phyloP scores from a whole-genome alignment of 2,888 invertebrate species.

The Drosophila melanosoma region DNA sequence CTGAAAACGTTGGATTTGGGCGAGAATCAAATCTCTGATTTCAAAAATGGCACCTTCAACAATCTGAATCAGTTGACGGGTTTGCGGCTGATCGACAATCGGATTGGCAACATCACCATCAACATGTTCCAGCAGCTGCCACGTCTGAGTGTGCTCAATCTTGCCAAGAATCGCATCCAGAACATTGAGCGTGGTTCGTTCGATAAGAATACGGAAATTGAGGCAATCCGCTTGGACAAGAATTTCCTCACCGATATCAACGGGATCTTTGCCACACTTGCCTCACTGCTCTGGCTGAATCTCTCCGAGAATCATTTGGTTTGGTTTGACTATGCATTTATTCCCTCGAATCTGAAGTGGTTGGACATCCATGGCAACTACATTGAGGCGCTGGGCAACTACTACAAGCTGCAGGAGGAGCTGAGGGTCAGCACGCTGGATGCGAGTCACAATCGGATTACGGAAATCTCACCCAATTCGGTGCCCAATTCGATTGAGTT shows the following conservation, averaged over 20 bases:
- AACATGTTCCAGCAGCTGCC: constrained; percentile 95
- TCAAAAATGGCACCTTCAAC: constrained; percentile 93
- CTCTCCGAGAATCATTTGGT: constrained; percentile 95
- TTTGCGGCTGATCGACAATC: constrained; percentile 94
- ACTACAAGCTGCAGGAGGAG: constrained; percentile 93
- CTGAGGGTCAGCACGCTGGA: constrained; percentile 93
- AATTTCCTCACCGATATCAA: constrained; percentile 95
- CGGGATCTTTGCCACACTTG: constrained; percentile 93
- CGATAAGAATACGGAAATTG: constrained; percentile 91
- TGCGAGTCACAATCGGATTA: constrained; percentile 95
- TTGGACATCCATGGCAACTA: constrained; percentile 96
- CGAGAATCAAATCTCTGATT: constrained; percentile 94
- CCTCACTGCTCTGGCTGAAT: constrained; percentile 94
- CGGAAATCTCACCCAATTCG: constrained; percentile 92
- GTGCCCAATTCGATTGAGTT: constrained; percentile 95
- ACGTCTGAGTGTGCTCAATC: constrained; percentile 93
- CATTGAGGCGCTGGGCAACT: constrained; percentile 94
- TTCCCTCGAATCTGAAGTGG: constrained; percentile 95
- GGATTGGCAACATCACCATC: constrained; percentile 92
- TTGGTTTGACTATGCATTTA: constrained; percentile 97
- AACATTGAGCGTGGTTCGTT: constrained; percentile 94
- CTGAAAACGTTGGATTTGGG: constrained; percentile 95
- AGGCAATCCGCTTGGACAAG: constrained; percentile 94
- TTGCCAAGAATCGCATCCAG: constrained; percentile 95
- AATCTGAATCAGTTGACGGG: constrained; percentile 95